Evolutionary conservation across 2,113 vertebrate genomes (phyloP).

Genomic region (Oncorhynchus keta): DNA sequence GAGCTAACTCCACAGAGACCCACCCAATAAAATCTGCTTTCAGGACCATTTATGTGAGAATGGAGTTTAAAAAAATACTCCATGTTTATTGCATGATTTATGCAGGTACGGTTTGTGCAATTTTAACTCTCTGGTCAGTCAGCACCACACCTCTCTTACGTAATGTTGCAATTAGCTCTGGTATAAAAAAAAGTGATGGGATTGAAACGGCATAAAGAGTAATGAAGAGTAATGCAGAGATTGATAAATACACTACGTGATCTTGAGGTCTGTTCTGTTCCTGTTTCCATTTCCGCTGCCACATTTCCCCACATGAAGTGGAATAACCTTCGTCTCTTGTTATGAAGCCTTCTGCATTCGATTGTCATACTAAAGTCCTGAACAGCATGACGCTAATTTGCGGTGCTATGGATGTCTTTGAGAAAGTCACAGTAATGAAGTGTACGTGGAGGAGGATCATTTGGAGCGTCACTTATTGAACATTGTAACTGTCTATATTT

Average conservation of each 20-base stretch:
- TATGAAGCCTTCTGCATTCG: constrained; percentile 74
- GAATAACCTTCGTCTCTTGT: constrained; percentile 66
- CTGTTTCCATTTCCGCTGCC: constrained; percentile 62
- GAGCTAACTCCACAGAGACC: constrained; percentile 39
- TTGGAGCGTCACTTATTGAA: constrained; percentile 61
- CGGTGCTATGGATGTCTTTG: constrained; percentile 72
- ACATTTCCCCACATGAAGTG: constrained; percentile 62
- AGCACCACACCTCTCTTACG: constrained; percentile 44
- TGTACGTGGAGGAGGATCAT: constrained; percentile 55
- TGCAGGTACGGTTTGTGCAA: constrained; percentile 29
- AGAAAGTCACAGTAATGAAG: constrained; percentile 73
- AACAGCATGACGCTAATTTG: constrained; percentile 76
- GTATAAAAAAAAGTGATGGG: constrained; percentile 31
- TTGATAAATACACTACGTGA: constrained; percentile 61
- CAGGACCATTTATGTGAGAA: constrained; percentile 38
- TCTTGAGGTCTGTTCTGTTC: constrained; percentile 55
- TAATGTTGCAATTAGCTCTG: constrained; percentile 55
- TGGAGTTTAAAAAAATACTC: constrained; percentile 39
- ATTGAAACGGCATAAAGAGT: constrained; percentile 32
- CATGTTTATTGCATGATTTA: constrained; percentile 59
- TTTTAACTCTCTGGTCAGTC: constrained; percentile 42
- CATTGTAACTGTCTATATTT: constrained; percentile 71
- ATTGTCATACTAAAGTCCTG: constrained; percentile 72
- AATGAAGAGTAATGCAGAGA: constrained; percentile 55
- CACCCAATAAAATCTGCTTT: constrained; percentile 46